Base-by-base conservation (phyloP, 1,140 invertebrate genomes). In the Psilanteris sp. region DNA sequence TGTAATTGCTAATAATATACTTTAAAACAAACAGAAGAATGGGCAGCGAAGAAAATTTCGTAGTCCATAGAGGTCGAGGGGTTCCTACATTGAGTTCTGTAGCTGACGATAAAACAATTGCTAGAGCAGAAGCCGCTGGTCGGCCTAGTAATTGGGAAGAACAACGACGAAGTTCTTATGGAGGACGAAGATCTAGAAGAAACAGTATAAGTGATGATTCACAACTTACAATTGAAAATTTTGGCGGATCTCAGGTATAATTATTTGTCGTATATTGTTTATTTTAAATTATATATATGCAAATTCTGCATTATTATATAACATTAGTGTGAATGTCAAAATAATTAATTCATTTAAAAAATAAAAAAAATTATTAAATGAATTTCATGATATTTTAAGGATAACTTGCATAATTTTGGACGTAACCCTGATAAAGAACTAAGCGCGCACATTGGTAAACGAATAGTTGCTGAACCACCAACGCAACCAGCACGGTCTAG, bases 221-320 rank as follows among this genome's bases (percentile, higher is more conserved):
- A 16, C 93, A 96, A 85, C 87, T 97, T 62, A 96, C 95, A 0
- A 93, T 96, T 16, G 96, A 97, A 89, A 96, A 97, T 86, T 96
- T 97, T 88, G 95, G 96, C 16, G 96, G 95, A 36, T 94, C 92
- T 77, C 94, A 95, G 90, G 95, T 87, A 57, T 6, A 6, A 34
- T 34, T 7, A 3, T 34, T n/a, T n/a, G n/a, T n/a, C n/a, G n/a
- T n/a, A n/a, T n/a, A n/a, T n/a, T n/a, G n/a, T n/a, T n/a, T n/a
- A n/a, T n/a, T n/a, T n/a, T n/a, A n/a, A n/a, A n/a, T n/a, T n/a
- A n/a, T n/a, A n/a, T n/a, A n/a, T n/a, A n/a, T n/a, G n/a, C n/a
- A n/a, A n/a, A n/a, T n/a, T n/a, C n/a, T n/a, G n/a, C n/a, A n/a
- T n/a, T n/a, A n/a, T n/a, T n/a, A n/a, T n/a, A n/a, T n/a, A n/a